A percentile compares a stretch with the other conserved stretches of the same genome.
Conservation (phyloP, 35 echinoderm and acorn worm species). For the Ptychodera flava region DNA sequence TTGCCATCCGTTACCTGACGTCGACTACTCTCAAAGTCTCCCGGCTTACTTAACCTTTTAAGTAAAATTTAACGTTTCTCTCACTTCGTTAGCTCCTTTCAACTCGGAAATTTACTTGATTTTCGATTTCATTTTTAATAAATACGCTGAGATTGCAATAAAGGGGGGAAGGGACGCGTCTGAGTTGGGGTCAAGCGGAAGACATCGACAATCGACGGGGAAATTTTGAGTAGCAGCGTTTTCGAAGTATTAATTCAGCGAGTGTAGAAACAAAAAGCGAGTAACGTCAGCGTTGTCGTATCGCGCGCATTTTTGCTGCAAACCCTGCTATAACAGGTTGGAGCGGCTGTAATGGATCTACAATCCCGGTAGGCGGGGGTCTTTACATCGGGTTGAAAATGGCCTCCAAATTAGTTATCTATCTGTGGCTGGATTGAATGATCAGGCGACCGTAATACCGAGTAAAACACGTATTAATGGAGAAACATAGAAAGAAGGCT, state of each 20-base stretch:
- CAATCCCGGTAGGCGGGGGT: too few relatives aligned
- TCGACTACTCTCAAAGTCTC: background rate
- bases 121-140: conserved; percentile 2
- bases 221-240: too few relatives aligned
- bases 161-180: background rate
- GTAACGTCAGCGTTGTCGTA: too few relatives aligned
- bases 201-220: too few relatives aligned
- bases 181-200: too few relatives aligned
- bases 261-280: too few relatives aligned
- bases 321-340: too few relatives aligned
- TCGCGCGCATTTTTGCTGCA: too few relatives aligned
- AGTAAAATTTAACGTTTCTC: background rate
- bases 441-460: background rate
- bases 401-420: background rate
- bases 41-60: background rate
- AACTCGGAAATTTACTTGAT: background rate
- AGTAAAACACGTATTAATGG: background rate
- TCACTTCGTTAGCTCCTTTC: background rate
- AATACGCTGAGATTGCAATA: background rate
- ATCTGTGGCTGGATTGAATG: background rate
- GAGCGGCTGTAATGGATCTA: too few relatives aligned
- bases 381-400: background rate
- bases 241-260: too few relatives aligned
- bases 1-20: background rate
- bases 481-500: background rate